phyloP scores from a whole-genome alignment of 2,888 invertebrate species.

The Tipula lateralis region DNA sequence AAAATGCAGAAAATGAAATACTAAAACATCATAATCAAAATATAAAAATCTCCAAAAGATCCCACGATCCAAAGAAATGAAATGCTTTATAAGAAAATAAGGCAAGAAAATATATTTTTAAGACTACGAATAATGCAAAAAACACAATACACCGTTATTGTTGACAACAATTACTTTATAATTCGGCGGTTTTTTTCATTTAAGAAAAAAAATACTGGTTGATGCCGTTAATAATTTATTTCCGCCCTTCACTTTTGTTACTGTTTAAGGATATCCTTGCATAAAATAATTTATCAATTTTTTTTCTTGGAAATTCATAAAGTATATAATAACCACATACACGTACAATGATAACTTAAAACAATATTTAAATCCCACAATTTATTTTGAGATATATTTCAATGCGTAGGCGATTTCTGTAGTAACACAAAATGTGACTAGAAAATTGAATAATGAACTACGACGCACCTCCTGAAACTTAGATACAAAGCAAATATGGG shows the following conservation, averaged over 20 bases:
- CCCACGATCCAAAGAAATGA: neutral
- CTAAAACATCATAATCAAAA: conserved; percentile 9
- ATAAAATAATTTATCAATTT: neutral
- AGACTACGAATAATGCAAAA: neutral
- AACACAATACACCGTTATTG: conserved; percentile 4
- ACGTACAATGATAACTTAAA: no score
- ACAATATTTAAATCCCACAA: no score
- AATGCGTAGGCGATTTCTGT: no score
- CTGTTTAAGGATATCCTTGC: conserved; percentile 11
- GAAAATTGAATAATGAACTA: no score
- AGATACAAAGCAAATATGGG: no score
- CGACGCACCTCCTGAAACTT: no score
- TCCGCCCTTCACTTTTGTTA: conserved; percentile 1
- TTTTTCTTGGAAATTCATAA: neutral
- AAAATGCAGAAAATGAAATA: neutral
- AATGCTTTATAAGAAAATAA: neutral
- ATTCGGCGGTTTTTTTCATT: neutral
- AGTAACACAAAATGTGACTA: no score
- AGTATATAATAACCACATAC: no score
- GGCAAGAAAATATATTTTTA: neutral
- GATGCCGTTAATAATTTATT: conserved; percentile 1
- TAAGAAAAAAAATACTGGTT: neutral
- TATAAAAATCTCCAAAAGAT: conserved; percentile 15
- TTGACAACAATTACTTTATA: conserved; percentile 24
- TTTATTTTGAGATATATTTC: no score